Percentiles rank a stretch among this genome's conserved stretches.
These are phyloP conservation scores for Avahi laniger DNA, from an alignment of 2,797 vertebrate species.

Conservation along the genomic window DNA sequence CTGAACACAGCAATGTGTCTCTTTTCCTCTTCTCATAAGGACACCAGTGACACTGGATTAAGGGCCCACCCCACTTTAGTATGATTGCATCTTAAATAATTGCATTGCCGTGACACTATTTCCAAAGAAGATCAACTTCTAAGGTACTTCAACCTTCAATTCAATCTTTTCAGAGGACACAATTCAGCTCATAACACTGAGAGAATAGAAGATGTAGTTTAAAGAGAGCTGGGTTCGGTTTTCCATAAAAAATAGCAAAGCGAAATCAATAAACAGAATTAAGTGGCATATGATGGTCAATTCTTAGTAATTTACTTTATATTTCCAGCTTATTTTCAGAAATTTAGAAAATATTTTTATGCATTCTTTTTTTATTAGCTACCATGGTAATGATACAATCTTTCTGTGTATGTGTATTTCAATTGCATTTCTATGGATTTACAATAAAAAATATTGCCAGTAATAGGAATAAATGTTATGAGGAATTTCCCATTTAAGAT, in stretches of 20 bases:
- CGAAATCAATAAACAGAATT: background rate
- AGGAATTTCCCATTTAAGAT: background rate
- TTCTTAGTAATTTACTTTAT: background rate
- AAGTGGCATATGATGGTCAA: background rate
- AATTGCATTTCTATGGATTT: background rate
- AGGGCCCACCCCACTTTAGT: background rate
- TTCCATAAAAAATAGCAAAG: background rate
- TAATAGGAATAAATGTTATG: background rate
- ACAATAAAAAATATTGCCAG: background rate
- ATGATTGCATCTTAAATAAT: background rate
- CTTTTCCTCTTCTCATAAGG: background rate
- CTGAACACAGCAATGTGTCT: background rate
- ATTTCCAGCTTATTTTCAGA: background rate
- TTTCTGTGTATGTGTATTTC: background rate
- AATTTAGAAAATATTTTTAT: background rate
- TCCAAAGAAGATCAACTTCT: background rate
- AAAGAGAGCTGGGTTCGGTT: background rate
- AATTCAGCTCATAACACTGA: background rate
- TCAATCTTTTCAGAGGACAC: background rate
- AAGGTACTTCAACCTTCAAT: background rate
- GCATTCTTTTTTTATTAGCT: background rate
- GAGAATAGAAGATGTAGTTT: background rate
- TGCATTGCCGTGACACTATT: background rate
- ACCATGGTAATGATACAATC: background rate
- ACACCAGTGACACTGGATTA: background rate